Evolutionary conservation across 64 coral and sea anemone genomes (phyloP), one percentile per base, ranked within the genome.

Genomic region (Montipora efflorescens): DNA sequence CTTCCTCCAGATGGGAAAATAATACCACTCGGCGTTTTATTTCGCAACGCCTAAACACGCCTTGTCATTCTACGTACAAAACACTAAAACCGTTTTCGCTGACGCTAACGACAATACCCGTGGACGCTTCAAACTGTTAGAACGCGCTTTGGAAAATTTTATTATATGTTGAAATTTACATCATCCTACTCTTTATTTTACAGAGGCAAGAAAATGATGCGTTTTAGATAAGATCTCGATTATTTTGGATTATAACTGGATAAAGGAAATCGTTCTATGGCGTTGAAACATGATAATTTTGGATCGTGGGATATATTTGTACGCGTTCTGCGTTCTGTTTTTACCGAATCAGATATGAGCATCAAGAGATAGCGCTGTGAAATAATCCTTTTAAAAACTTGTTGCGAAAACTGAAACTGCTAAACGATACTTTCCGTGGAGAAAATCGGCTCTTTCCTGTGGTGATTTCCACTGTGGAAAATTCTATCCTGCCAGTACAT

Each of bases 161-260:
- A 8, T 72, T 13, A 71, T 59, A 49, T 45, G 66, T 72, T 67
- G 59, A 84, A 84, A 67, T 28, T 84, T 47, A 36, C 59, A 84
- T 84, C 58, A 84, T 18, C 58, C 16, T 9, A 12, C 44, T 83
- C 15, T 83, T 83, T 58, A 67, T 72, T 86, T 70, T 47, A 67
- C 58, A 11, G 45, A 44, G 28, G 8, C 67, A 72, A 86, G 1
- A 47, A 71, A 4, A 19, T 6, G 4, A 23, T 64, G 2, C 8
- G 2, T 84, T 36, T 66, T 14, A 20, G 82, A 86, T 86, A 86
- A 86, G 62, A 86, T 86, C 82, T 86, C 9, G 19, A 86, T 71
- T 71, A 86, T 86, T 86, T 71, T 59, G 19, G 18, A 68, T 84
- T 47, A 84, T 47, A 55, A 23, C 79, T 81, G 52, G 74, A 59